These are phyloP conservation scores for Hemiscyllium ocellatum DNA, from an alignment of 2,113 vertebrate species.

Conservation along the genomic window DNA sequence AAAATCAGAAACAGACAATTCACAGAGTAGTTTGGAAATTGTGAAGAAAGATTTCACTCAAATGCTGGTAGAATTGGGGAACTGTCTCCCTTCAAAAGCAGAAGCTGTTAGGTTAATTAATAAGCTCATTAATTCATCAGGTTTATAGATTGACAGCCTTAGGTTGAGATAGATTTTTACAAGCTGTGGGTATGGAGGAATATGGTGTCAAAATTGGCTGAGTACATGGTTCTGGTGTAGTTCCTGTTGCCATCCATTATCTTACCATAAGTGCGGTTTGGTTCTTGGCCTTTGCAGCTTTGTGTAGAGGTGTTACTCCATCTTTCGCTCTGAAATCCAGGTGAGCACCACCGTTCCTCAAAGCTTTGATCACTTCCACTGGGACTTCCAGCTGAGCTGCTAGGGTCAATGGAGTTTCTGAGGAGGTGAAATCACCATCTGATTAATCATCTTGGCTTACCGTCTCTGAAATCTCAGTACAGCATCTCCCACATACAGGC, in stretches of 20 bases:
- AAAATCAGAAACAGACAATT: neutral
- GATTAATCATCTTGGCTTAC: neutral
- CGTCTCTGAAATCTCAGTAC: neutral
- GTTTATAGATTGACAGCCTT: neutral
- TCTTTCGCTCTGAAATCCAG: conserved; percentile 87
- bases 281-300: conserved; percentile 77
- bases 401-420: conserved; percentile 82
- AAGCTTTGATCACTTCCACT: conserved; percentile 71
- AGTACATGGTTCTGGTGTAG: neutral
- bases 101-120: neutral
- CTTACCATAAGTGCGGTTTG: conserved; percentile 71
- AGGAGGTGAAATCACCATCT: neutral
- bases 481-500: neutral
- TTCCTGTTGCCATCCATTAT: neutral
- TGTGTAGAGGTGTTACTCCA: conserved; percentile 86
- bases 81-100: too few species aligned
- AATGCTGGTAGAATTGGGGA: neutral
- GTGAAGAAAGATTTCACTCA: too few species aligned
- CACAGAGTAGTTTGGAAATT: neutral
- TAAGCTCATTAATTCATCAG: too few species aligned
- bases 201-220: neutral
- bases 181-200: neutral
- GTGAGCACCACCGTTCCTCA: conserved; percentile 82
- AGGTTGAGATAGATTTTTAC: too few species aligned
- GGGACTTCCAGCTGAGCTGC: conserved; percentile 71